Conservation (phyloP, 2,113 vertebrate species). For the Alectura lathami region DNA sequence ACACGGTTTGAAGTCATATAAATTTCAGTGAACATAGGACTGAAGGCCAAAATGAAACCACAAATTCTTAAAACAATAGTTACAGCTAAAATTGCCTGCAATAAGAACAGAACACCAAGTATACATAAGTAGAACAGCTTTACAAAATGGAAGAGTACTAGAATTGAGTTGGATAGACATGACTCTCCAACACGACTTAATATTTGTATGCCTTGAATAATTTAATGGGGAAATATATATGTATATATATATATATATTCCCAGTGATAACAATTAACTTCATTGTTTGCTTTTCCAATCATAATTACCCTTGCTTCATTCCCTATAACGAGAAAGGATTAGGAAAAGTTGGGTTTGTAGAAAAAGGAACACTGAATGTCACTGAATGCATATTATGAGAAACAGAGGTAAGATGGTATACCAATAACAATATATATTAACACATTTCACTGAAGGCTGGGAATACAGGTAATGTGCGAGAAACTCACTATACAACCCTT, state of each 20-base stretch:
- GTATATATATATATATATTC: no score
- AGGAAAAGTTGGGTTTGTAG: neutral
- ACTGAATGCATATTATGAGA: neutral
- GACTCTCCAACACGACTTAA: neutral
- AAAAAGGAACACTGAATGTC: neutral
- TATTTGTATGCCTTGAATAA: neutral
- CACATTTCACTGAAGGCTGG: neutral
- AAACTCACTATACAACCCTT: neutral
- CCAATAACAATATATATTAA: neutral
- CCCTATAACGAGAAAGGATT: neutral
- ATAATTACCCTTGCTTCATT: neutral
- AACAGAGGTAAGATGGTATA: neutral
- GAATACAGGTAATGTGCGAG: neutral
- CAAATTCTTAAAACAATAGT: neutral
- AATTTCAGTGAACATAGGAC: neutral
- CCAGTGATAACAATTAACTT: neutral
- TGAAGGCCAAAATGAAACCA: neutral
- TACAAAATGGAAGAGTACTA: neutral
- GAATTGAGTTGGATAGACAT: neutral
- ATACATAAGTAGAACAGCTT: neutral
- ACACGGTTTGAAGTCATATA: neutral
- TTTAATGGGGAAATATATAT: neutral
- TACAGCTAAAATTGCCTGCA: neutral
- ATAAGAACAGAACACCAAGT: neutral
- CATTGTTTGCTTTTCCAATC: neutral